These are phyloP conservation scores for Esox lucius DNA, from an alignment of 2,797 vertebrate genomes.

Conservation along the genomic window DNA sequence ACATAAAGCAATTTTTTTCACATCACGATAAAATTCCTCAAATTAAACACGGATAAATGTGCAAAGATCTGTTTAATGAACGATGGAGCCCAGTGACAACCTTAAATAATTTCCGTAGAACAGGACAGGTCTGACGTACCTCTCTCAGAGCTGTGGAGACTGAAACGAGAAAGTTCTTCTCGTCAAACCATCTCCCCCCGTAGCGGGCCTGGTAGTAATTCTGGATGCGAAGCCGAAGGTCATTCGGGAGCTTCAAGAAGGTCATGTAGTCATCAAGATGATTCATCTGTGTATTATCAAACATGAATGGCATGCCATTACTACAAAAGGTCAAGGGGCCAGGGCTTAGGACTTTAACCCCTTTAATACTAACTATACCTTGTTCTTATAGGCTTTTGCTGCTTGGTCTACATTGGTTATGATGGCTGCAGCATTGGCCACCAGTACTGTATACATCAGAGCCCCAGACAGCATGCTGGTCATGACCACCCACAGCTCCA, in stretches of 20 bases:
- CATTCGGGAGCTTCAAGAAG: constrained; percentile 79
- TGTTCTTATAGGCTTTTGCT: constrained; percentile 77
- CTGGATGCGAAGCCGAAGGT: constrained; percentile 72
- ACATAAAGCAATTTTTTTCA: background rate
- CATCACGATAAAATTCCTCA: background rate
- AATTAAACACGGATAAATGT: background rate
- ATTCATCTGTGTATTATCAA: constrained; percentile 8
- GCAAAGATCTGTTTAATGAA: background rate
- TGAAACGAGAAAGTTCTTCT: constrained; percentile 75
- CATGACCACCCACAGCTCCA: constrained; percentile 81
- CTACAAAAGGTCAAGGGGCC: background rate
- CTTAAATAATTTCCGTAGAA: background rate
- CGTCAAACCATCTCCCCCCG: constrained; percentile 74
- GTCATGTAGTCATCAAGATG: constrained; percentile 78
- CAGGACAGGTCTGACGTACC: constrained; percentile 29
- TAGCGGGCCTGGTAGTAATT: constrained; percentile 77
- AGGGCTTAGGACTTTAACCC: background rate
- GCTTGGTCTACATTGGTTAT: constrained; percentile 75
- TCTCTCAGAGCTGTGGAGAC: constrained; percentile 74
- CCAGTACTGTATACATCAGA: constrained; percentile 79
- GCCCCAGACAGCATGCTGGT: constrained; percentile 81
- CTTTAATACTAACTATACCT: constrained; percentile 52
- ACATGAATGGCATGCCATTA: background rate
- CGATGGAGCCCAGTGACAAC: background rate
- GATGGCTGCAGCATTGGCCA: constrained; percentile 77